Conservation (phyloP, 2,888 invertebrate genomes). For the Tholera decimalis region DNA sequence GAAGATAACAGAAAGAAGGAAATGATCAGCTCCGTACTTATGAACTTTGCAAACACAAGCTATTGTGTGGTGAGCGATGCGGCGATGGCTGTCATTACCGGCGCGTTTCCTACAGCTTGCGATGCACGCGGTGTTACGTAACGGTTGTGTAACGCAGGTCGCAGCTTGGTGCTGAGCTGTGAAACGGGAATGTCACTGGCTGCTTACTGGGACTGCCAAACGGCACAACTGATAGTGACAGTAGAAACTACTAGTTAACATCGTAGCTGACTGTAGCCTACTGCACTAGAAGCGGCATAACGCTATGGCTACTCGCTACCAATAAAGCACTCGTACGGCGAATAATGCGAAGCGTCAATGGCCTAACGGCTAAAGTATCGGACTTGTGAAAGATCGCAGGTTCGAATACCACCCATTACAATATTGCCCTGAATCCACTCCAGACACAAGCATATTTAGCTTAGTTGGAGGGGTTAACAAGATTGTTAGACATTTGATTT, state of each 20-base stretch:
- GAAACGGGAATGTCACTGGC: no score
- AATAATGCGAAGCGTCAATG: no score
- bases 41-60: neutral
- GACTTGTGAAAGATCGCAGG: no score
- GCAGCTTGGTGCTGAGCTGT: neutral
- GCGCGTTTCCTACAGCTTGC: conserved; percentile 3
- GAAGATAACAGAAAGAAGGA: conserved; percentile 1
- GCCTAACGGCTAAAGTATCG: no score
- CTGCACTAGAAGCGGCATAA: neutral
- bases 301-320: neutral
- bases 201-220: no score
- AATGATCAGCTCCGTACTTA: neutral
- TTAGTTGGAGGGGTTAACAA: no score
- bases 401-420: no score
- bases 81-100: neutral
- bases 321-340: neutral
- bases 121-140: conserved; percentile 5
- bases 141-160: neutral
- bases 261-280: neutral
- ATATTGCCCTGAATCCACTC: no score
- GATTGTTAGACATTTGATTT: no score
- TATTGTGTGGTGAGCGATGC: neutral
- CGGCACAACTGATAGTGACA: no score
- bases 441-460: no score
- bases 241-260: no score